A percentile compares a stretch with the other conserved stretches of the same genome.
These are phyloP conservation scores for Cerastis leucographa DNA, from an alignment of 2,888 invertebrate genomes.

Conservation along the genomic window DNA sequence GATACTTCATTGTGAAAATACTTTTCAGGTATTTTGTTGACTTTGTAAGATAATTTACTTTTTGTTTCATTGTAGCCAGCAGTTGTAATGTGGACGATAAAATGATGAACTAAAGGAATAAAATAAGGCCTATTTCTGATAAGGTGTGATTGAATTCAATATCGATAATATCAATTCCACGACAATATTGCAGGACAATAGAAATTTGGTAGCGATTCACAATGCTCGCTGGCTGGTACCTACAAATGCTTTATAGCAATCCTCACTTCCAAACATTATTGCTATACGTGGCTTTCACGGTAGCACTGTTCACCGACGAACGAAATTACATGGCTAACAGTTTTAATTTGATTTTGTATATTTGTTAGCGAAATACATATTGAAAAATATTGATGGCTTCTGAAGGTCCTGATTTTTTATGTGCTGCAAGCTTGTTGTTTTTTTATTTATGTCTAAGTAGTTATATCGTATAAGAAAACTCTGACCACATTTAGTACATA, in stretches of 20 bases:
- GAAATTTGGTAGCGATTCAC: conserved; percentile 22
- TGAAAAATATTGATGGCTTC: neutral
- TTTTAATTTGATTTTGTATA: conserved; percentile 3
- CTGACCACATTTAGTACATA: neutral
- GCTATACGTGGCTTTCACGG: conserved; percentile 41
- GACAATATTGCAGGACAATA: conserved; percentile 5
- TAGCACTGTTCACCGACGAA: conserved; percentile 3
- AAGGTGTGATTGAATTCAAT: neutral
- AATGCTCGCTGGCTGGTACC: conserved; percentile 31
- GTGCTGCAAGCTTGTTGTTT: neutral
- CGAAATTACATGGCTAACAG: conserved; percentile 15
- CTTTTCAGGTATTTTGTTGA: conserved; percentile 35
- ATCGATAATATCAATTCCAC: conserved; percentile 14
- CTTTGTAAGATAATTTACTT: conserved; percentile 5
- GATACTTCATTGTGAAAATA: conserved; percentile 44
- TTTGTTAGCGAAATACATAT: neutral
- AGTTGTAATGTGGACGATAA: neutral
- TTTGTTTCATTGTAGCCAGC: conserved; percentile 8
- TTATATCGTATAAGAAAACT: neutral
- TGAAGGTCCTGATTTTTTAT: neutral
- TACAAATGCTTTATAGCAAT: conserved; percentile 55
- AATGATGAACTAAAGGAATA: neutral
- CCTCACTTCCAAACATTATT: conserved; percentile 38
- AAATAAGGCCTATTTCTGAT: neutral
- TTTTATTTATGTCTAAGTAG: neutral